phyloP scores from a whole-genome alignment of 2,113 vertebrate species.

The Strix uralensis region DNA sequence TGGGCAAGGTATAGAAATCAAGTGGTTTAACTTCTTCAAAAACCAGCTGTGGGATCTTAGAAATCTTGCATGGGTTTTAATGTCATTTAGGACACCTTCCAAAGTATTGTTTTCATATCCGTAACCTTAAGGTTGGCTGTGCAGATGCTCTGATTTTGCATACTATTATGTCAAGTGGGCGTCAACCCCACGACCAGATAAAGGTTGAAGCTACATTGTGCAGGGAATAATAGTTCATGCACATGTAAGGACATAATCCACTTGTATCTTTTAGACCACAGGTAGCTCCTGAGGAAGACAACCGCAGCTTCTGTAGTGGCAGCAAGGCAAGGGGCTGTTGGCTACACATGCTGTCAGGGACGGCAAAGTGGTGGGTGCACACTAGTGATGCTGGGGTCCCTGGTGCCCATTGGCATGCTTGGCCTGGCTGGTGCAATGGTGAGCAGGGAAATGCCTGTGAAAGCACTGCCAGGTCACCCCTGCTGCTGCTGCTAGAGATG shows the following conservation, averaged over 20 bases:
- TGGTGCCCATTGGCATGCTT: not conserved
- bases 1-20: not conserved
- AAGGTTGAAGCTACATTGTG: not conserved
- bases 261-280: not conserved
- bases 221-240: not conserved
- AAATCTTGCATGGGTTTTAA: not conserved
- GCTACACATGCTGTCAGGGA: not conserved
- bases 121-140: not conserved
- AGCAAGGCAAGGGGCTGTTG: not conserved
- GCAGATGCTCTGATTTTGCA: not conserved
- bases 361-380: not conserved
- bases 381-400: not conserved
- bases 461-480: not conserved
- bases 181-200: not conserved
- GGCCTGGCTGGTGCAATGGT: not conserved
- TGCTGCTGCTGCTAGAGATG: not conserved
- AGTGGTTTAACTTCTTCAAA: not conserved
- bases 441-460: not conserved
- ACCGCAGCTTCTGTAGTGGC: not conserved
- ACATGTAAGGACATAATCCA: not conserved
- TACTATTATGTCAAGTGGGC: not conserved
- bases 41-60: not conserved
- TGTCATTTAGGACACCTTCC: not conserved
- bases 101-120: not conserved
- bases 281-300: not conserved